Conservation (phyloP, 2,888 invertebrate species). For the Chalcosyrphus nemorum region DNA sequence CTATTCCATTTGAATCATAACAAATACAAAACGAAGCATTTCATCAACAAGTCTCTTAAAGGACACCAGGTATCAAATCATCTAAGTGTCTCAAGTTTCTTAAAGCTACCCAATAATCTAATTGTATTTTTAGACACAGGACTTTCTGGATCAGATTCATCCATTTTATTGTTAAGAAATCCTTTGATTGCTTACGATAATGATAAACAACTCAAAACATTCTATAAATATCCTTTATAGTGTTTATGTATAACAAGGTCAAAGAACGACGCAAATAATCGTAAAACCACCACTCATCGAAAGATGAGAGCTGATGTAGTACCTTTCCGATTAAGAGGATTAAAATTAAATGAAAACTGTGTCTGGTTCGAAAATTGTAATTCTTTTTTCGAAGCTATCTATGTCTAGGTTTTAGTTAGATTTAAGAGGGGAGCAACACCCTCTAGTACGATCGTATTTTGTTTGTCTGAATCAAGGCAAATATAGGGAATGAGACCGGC, state of each 20-base stretch:
- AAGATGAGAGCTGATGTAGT: neutral
- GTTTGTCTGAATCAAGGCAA: too few species aligned
- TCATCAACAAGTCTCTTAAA: neutral
- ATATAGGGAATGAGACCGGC: too few species aligned
- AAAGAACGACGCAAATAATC: neutral
- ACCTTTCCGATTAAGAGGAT: neutral
- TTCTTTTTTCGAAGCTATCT: too few species aligned
- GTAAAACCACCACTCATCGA: neutral
- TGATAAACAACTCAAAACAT: neutral
- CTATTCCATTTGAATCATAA: too few species aligned
- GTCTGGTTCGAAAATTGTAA: neutral
- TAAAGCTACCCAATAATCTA: neutral
- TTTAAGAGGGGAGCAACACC: too few species aligned
- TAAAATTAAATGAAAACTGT: neutral
- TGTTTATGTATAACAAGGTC: too few species aligned
- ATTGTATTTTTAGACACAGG: neutral
- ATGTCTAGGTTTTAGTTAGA: too few species aligned
- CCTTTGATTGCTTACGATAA: too few species aligned
- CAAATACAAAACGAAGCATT: neutral
- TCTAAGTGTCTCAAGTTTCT: neutral
- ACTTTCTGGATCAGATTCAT: neutral
- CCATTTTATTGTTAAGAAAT: neutral
- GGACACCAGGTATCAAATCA: too few species aligned
- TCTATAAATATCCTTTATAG: neutral
- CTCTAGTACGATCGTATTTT: too few species aligned